Base-by-base conservation (phyloP, 2,113 vertebrate species). In the Gadus chalcogrammus region DNA sequence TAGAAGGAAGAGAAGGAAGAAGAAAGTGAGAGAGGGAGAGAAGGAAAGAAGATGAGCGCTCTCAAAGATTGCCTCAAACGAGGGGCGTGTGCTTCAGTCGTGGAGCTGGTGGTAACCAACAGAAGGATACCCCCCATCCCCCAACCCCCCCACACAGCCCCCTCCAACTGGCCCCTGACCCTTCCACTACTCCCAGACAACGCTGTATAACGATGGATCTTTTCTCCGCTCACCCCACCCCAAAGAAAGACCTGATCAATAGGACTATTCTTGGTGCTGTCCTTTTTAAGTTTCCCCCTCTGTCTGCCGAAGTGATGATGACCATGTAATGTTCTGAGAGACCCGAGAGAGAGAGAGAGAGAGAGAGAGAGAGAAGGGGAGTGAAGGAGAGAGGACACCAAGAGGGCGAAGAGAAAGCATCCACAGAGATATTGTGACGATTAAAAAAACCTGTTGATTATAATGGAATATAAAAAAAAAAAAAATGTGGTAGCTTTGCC, bases 401-500 rank as follows among this genome's bases (percentile, higher is more conserved):
- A 78, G 1, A 68, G 80, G 67, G 80, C 42, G 42, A 48, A 48
- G 80, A 76, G 82, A 78, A 84, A 74, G 72, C 63, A 62, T 88
- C 87, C 73, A 76, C 79, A 86, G 77, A 87, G 78, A 87, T 81
- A 84, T 88, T 84, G 84, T 87, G 83, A 88, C 82, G 67, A 80
- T 79, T 84, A 85, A 69, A 87, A 61, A 80, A 86, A 83, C 85
- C 82, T 85, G 81, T 88, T 78, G 74, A 78, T 80, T 79, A 81
- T 82, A 79, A 87, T 83, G 86, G 82, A 87, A 77, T 86, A 89
- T 87, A 84, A 85, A 85, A 85, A 86, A 85, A 85, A 85, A 85
- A 87, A 85, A 83, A 22, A 81, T 87, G 88, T 87, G 85, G 85
- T 91, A 90, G 91, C 88, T 90, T 90, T 90, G 82, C 83, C 87